Evolutionary conservation across 1,140 invertebrate genomes (phyloP), one percentile per base, ranked within the genome.

Genomic region (Micrasema minimum): DNA sequence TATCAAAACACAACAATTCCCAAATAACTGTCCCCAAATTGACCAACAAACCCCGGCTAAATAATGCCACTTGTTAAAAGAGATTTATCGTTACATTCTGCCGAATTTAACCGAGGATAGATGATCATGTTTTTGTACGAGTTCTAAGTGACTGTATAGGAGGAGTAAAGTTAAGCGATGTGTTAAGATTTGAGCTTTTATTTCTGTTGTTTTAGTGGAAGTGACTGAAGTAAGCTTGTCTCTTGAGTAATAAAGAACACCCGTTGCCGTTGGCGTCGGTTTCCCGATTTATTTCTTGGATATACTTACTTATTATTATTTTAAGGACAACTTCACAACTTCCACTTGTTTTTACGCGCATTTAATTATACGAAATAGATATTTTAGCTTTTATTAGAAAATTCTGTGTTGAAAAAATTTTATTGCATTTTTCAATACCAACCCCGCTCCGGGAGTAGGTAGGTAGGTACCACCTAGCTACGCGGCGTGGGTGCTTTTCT

Each of bases 1-100:
- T 72, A 75, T 72, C 66, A 66, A 62, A 75, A 75, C 66, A 72
- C 26, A 51, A 35, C 43, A 10, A 41, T 16, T 16, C 55, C 55
- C 55, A 59, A 59, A 59, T 59, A 41, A 16, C 9, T 14, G 10
- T 59, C 55, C 37, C 16, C 20, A 20, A 23, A 41, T 18, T 38
- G 12, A 41, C 55, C 37, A 16, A 38, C 12, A 1, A n/a, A 20
- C 16, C 10, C 2, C 22, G 16, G 37, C 22, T 23, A 59, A 59
- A 41, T 41, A 11, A 16, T 16, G 55, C 35, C 55, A 59, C 37
- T 14, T 20, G 9, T 18, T 9, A 22, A 59, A 59, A 55, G 37
- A 38, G 37, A 14, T 11, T 4, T 12, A 9, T 16, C 35, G 10
- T 5, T 43, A 31, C 26, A 31, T 31, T 31, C 26, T 2, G 26